Evolutionary conservation across 2,888 invertebrate genomes (phyloP), one percentile per base, ranked within the genome.

Genomic region (Drosophila macrospina): DNA sequence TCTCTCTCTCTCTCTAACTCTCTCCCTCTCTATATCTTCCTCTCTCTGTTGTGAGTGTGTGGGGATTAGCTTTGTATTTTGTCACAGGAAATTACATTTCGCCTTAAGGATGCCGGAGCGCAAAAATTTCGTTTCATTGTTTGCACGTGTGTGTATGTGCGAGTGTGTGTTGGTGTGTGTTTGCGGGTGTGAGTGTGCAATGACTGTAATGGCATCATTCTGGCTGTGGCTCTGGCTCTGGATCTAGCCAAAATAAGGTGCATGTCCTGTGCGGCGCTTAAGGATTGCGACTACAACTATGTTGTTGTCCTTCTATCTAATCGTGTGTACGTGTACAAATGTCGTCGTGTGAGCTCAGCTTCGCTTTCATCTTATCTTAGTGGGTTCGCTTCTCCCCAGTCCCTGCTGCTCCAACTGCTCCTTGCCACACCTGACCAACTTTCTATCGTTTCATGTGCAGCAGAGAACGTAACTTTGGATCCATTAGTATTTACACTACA

Each of bases 1-100:
- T 5, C 32, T 2, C 20, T 52, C 54, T 62, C 39, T 57, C 62
- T 67, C 54, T 30, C 16, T 30, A 1, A 2, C 32, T 2, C 13
- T 52, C 54, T 62, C 39, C 54, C 10, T 42, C 16, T 52, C 61
- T 56, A 45, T 63, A 55, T 65, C 55, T 62, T 4, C 39, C 24
- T 59, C 50, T 66, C 47, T 64, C 54, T 69, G 55, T 60, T 69
- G 55, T 60, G 66, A 64, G 61, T 69, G 74, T 74, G 54, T 74
- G 67, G 69, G 87, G 89, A 87, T 87, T 87, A 88, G 87, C 89
- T 83, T 89, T 84, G 88, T 84, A 88, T 84, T 89, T 89, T 88
- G 87, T 85, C 81, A 84, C 86, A 86, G 90, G 86, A 88, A 88
- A 88, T 88, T 88, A 88, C 87, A 89, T 88, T 90, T 86, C 77